Evolutionary conservation across 2,797 vertebrate genomes (phyloP).

Genomic region (Naso thynnoides): DNA sequence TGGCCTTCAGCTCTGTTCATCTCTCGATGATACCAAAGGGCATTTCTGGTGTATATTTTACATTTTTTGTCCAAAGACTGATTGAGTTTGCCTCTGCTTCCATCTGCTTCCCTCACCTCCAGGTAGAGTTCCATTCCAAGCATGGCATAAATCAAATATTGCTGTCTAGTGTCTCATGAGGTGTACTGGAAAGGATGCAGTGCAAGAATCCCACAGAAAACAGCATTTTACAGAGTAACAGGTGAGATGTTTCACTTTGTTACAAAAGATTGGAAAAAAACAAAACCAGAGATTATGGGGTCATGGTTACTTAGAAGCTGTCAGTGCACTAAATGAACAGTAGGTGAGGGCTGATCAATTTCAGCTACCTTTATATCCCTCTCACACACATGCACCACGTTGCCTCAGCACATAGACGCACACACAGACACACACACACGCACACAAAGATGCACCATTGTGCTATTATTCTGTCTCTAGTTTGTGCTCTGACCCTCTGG

Average conservation of each 20-base stretch:
- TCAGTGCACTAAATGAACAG: constrained; percentile 28
- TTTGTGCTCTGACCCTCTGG: constrained; percentile 85
- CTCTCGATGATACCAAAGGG: constrained; percentile 46
- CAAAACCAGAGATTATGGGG: constrained; percentile 18
- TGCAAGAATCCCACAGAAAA: constrained; percentile 25
- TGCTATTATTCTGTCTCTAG: constrained; percentile 82
- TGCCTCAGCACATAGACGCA: constrained; percentile 15
- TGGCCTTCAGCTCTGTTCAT: constrained; percentile 45
- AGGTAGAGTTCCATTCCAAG: constrained; percentile 53
- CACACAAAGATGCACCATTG: constrained; percentile 63
- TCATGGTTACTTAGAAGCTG: constrained; percentile 42
- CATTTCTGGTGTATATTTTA: constrained; percentile 44
- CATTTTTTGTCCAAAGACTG: constrained; percentile 44
- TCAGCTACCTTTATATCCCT: constrained; percentile 4
- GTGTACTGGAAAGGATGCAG: constrained; percentile 17
- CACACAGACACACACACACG: constrained; percentile 31
- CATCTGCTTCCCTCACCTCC: constrained; percentile 60
- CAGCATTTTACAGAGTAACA: constrained; percentile 24
- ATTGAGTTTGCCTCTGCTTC: constrained; percentile 60
- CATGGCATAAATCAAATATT: constrained; percentile 36
- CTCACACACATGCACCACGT: constrained; percentile 18
- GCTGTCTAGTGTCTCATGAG: constrained; percentile 27
- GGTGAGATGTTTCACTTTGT: constrained; percentile 24
- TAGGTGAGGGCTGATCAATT: constrained; percentile 32
- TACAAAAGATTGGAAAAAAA: constrained; percentile 21